Conservation (phyloP, 2,888 invertebrate species). For the Noctuana brunneofusca region DNA sequence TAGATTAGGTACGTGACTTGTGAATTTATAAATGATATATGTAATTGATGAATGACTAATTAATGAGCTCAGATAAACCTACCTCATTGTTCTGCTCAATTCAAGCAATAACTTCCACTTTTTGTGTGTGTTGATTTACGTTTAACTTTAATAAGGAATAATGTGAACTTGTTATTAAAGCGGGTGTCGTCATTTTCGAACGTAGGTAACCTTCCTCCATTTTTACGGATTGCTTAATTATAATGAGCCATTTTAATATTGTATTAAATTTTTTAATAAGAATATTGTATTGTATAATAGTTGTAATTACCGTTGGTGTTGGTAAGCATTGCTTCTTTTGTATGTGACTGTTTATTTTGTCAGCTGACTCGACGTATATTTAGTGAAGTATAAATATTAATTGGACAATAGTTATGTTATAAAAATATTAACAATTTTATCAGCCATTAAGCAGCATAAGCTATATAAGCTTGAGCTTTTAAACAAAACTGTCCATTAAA, state of each 20-base stretch:
- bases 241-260: constrained; percentile 13
- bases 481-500: too few relatives aligned
- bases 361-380: not conserved
- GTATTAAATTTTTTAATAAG: constrained; percentile 13
- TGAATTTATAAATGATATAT: not conserved
- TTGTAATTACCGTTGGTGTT: constrained; percentile 12
- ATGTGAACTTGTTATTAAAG: not conserved
- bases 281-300: not conserved
- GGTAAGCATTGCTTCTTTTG: constrained; percentile 8
- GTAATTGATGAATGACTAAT: not conserved
- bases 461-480: not conserved
- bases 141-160: not conserved
- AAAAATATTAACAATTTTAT: not conserved
- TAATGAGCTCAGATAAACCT: constrained; percentile 11
- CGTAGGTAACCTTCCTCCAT: not conserved
- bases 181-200: constrained; percentile 20
- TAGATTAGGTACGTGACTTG: not conserved
- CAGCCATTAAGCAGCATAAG: not conserved
- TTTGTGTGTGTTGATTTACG: constrained; percentile 7
- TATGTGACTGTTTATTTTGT: not conserved
- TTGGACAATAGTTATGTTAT: not conserved
- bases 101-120: constrained; percentile 18
- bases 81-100: constrained; percentile 31
- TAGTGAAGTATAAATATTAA: not conserved
- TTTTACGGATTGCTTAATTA: not conserved